Base-by-base conservation (phyloP, 2,797 vertebrate species). In the Rhinophrynus dorsalis region DNA sequence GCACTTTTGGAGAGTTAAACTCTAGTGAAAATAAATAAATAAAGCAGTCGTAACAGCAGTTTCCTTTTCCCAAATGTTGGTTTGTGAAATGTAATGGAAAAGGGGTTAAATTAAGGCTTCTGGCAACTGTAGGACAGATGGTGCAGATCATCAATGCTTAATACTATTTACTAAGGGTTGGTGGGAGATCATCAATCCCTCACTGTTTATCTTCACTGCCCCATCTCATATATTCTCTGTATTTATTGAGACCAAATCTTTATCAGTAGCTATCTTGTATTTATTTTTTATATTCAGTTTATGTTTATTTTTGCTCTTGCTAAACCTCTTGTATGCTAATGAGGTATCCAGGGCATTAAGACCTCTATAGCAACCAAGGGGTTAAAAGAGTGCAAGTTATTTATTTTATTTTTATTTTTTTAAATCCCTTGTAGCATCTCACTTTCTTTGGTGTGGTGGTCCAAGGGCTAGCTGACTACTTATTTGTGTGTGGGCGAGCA, bases 91-190 rank as follows among this genome's bases (percentile, higher is more conserved):
- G n/a, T 8, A 24, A 23, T 45, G 35, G 13, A 52, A 47, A 27
- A 17, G 9, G 35, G 45, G 23, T 48, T 18, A 57, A 72, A 30
- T 57, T 2, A 38, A 33, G 21, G 26, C 61, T 72, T 33, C 56
- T 13, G 45, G 42, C 20, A 44, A 59, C 74, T 63, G 42, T 74
- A 74, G 74, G 79, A 79, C 84, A 82, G 85, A 86, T 79, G 83
- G 82, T 80, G 74, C 63, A 61, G 73, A 69, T 84, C 66, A 78
- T 47, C 66, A 60, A 56, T 58, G 63, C 68, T 78, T 78, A 65
- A 27, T 68, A 75, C 78, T 63, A 78, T 83, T 76, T 74, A 32
- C 38, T 38, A 45, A 27, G 62, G 58, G 71, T 65, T 30, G 76
- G 59, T 78, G 73, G 40, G 37, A 42, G 56, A 61, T 38, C 8